Evolutionary conservation across 2,113 vertebrate species (phyloP), one percentile per base, ranked within the genome.

Genomic region (Ranitomeya variabilis): DNA sequence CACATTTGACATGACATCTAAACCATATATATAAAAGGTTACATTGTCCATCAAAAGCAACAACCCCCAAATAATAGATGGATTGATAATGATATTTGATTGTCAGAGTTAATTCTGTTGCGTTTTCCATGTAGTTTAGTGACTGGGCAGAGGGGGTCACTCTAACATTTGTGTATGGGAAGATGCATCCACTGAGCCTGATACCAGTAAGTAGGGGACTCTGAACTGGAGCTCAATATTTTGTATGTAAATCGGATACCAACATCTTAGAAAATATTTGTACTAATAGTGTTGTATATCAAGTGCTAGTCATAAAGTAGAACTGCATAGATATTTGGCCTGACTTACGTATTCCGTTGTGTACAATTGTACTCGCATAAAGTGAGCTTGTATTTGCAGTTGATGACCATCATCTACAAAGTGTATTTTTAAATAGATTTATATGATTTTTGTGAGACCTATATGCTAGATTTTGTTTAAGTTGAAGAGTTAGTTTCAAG

Each of bases 131-230:
- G 95, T 93, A 90, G 21, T 95, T 91, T 83, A 60, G 87, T 62
- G 57, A 16, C 3, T 54, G 71, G 89, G 89, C 95, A 87, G 93
- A 90, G 90, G 94, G 93, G 93, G 93, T 94, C 95, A 91, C 92
- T 87, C 77, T 81, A 92, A 91, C 69, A 91, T 90, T 87, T 91
- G 45, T 76, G 89, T 94, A 89, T 92, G 89, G 86, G 90, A 88
- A 90, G 62, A 90, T 62, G 1, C 64, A 31, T 31, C 14, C 2
- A 14, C 80, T 62, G 7, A 60, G 9, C 26, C 62, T 66, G 60
- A 51, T 15, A 13, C 10, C 19, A 10, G 19, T 45, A 69, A 69
- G 18, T 45, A n/a, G 55, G n/a, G 54, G 12, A 67, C 59, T 21
- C 3, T 66, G 62, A n/a, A 23, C 54, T 23, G 67, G 21, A 13